Conservation (phyloP, 2,113 vertebrate genomes). For the Kryptolebias marmoratus region DNA sequence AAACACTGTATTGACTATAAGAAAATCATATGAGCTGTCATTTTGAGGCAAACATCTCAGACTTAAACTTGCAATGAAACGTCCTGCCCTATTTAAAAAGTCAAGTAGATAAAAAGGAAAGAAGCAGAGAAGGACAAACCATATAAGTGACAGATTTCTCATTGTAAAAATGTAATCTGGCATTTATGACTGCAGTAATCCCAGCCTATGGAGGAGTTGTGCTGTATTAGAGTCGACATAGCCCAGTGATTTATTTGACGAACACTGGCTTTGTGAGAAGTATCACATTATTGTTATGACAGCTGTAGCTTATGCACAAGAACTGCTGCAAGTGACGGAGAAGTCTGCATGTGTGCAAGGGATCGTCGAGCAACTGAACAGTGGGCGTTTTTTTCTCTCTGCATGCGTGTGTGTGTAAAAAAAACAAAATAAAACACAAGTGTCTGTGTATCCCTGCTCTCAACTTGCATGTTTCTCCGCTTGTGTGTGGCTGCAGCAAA, state of each 20-base stretch:
- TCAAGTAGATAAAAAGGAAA: slow-evolving; percentile 4
- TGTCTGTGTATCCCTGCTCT: slow-evolving; percentile 22
- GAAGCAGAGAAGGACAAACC: slow-evolving; percentile 5
- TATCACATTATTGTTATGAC: slow-evolving; percentile 59
- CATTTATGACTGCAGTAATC: slow-evolving; percentile 47
- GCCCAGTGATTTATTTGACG: slow-evolving; percentile 52
- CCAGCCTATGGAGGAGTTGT: slow-evolving; percentile 23
- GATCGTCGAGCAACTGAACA: slow-evolving; percentile 27
- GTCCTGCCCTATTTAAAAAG: slow-evolving; percentile 16
- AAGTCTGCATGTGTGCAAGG: slow-evolving; percentile 22
- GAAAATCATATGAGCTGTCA: not conserved
- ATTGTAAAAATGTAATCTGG: slow-evolving; percentile 33
- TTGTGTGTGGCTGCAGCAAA: slow-evolving; percentile 14
- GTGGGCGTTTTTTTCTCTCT: slow-evolving; percentile 6
- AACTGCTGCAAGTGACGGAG: slow-evolving; percentile 29
- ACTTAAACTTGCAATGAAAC: slow-evolving; percentile 6
- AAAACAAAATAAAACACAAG: not conserved
- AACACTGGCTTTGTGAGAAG: slow-evolving; percentile 54
- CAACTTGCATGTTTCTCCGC: slow-evolving; percentile 5
- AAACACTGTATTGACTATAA: slow-evolving; percentile 12
- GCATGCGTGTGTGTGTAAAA: slow-evolving; percentile 14
- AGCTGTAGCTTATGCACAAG: slow-evolving; percentile 48
- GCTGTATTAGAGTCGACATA: slow-evolving; percentile 54
- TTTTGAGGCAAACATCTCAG: not conserved
- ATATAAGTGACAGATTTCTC: slow-evolving; percentile 18